Conservation (phyloP, 1,140 invertebrate genomes). For the Drosophila asahinai region DNA sequence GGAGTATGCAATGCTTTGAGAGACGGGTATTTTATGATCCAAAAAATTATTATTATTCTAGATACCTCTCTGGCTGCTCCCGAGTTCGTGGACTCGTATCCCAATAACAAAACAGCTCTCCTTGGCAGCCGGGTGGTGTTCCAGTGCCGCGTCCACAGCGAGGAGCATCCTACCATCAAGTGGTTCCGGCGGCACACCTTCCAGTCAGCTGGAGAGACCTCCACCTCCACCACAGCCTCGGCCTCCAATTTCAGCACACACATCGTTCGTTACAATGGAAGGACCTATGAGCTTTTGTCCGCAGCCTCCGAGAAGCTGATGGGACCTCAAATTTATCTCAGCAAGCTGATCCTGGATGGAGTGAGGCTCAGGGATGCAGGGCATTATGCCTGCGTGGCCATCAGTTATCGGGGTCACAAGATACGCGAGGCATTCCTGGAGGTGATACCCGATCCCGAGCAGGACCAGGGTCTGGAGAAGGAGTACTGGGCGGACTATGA, state of each 20-base stretch:
- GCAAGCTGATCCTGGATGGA: constrained; percentile 76
- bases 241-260: constrained; percentile 66
- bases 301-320: constrained; percentile 68
- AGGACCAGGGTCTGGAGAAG: constrained; percentile 9
- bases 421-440: constrained; percentile 75
- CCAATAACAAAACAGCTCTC: constrained; percentile 62
- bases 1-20: too few species aligned
- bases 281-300: constrained; percentile 68
- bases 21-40: too few species aligned
- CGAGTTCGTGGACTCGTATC: constrained; percentile 76
- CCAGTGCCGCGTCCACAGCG: constrained; percentile 79
- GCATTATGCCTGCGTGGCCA: constrained; percentile 77
- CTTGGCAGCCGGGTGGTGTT: constrained; percentile 69
- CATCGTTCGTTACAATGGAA: constrained; percentile 74
- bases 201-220: constrained; percentile 13
- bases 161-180: constrained; percentile 77
- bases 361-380: constrained; percentile 68
- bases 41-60: constrained; percentile 14
- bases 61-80: constrained; percentile 70
- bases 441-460: constrained; percentile 29
- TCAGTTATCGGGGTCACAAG: constrained; percentile 75
- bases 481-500: constrained; percentile 75
- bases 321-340: constrained; percentile 71
- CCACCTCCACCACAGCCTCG: not conserved
- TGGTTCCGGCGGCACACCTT: constrained; percentile 67